phyloP scores from a whole-genome alignment of 2,797 vertebrate species.

The Morus bassanus region DNA sequence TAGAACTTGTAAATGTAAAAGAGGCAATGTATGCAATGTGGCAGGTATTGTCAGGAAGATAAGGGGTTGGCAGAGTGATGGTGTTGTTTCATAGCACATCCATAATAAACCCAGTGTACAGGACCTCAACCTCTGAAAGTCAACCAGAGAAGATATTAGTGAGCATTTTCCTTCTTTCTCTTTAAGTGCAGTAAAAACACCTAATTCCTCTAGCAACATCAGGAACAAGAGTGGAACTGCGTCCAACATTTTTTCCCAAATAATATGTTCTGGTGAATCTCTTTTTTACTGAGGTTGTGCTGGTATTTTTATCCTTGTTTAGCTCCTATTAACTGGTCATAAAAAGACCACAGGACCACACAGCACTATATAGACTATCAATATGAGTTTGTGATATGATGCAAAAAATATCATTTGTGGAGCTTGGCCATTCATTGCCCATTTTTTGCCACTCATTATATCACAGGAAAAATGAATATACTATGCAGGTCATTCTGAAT shows the following conservation, averaged over 20 bases:
- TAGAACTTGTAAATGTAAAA: background rate
- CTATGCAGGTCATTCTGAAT: background rate
- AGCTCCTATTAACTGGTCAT: background rate
- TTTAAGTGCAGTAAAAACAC: background rate
- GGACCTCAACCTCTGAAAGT: background rate
- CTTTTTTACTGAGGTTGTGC: background rate
- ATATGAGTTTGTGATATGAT: background rate
- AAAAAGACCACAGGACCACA: background rate
- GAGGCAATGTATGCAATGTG: background rate
- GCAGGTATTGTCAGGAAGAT: background rate
- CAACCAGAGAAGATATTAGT: background rate
- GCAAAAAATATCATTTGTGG: background rate
- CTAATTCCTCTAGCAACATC: background rate
- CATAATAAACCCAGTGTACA: background rate
- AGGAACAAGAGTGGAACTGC: background rate
- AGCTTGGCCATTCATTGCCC: background rate
- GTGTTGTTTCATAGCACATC: background rate
- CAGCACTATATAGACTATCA: background rate
- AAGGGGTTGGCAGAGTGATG: background rate
- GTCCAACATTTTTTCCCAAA: background rate
- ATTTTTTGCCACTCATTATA: background rate
- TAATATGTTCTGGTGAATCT: background rate
- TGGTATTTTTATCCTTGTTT: background rate
- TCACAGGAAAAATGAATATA: background rate
- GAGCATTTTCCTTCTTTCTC: background rate